Conservation (phyloP, 2,888 invertebrate species). For the Geophilus truncorum region DNA sequence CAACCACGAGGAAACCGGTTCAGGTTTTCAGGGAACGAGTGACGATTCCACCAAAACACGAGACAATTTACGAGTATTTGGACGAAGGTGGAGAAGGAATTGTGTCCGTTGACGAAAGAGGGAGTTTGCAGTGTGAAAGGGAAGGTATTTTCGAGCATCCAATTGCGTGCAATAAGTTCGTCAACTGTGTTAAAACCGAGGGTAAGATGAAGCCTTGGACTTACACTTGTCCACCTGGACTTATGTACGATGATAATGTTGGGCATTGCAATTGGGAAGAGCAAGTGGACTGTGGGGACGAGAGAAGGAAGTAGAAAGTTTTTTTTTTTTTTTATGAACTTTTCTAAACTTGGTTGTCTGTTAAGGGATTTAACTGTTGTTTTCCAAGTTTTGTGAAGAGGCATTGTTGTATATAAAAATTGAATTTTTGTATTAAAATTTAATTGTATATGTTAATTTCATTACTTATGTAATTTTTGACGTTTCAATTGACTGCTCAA, state of each 20-base stretch:
- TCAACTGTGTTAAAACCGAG: constrained; percentile 77
- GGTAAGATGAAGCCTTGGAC: constrained; percentile 73
- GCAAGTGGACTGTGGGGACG: constrained; percentile 39
- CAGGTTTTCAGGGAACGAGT: constrained; percentile 29
- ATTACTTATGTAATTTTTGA: too few relatives aligned
- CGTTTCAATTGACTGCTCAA: background rate
- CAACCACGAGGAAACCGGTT: constrained; percentile 32
- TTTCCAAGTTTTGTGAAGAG: background rate
- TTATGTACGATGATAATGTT: constrained; percentile 83
- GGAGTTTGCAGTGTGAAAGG: constrained; percentile 75
- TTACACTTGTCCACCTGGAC: constrained; percentile 77
- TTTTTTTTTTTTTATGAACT: background rate
- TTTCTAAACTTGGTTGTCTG: background rate
- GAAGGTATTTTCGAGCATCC: constrained; percentile 90
- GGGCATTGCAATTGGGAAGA: constrained; percentile 81
- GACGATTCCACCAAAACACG: background rate
- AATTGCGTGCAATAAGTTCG: constrained; percentile 81
- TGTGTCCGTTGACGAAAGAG: constrained; percentile 55
- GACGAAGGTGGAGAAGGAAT: constrained; percentile 6
- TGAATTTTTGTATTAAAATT: background rate
- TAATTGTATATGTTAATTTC: background rate
- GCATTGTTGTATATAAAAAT: background rate
- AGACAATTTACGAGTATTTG: background rate
- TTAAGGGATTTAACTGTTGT: background rate
- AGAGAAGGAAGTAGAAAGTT: constrained; percentile 1